Evolutionary conservation across 2,113 vertebrate genomes (phyloP), one percentile per base, ranked within the genome.

Genomic region (Cheilinus undulatus): DNA sequence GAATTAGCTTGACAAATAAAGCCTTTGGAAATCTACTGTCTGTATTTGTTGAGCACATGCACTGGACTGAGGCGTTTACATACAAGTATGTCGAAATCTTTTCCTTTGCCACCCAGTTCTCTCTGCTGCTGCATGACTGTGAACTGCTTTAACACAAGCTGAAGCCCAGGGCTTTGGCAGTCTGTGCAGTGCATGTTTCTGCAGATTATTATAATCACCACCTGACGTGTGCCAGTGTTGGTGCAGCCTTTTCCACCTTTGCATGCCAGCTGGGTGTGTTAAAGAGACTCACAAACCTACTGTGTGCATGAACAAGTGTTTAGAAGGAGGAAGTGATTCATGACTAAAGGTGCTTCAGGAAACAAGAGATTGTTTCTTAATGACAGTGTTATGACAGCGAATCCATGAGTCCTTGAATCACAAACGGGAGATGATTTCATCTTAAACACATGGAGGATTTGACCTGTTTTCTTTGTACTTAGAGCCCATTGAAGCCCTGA

Each of bases 211-310:
- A 80, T 51, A 81, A 83, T 71, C 42, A 51, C 26, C 17, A 17
- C 64, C 52, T 78, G 17, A 62, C 38, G 43, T 53, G 36, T 78
- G 78, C 74, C 73, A 79, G 76, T 58, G 38, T 69, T 36, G 11
- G 15, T 59, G 43, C 50, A 58, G 66, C 23, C 60, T 86, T 88
- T 89, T 84, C 73, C 79, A 84, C 23, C n/a, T 64, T 19, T 69
- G 13, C 60, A 32, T 77, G 84, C 82, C 87, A 92, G 61, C 51
- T 73, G 80, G 80, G 76, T 67, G 86, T 87, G 87, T 83, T 83
- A 49, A 36, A 53, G 19, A 52, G 30, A 54, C 59, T 64, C 36
- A 69, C 43, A 77, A 34, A 81, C 45, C 62, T 52, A 23, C 66
- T 82, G 42, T 58, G 43, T 70, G 67, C 23, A 52, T 49, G 54